These are phyloP conservation scores for Papilio demoleus DNA, from an alignment of 2,888 invertebrate species.

Conservation along the genomic window DNA sequence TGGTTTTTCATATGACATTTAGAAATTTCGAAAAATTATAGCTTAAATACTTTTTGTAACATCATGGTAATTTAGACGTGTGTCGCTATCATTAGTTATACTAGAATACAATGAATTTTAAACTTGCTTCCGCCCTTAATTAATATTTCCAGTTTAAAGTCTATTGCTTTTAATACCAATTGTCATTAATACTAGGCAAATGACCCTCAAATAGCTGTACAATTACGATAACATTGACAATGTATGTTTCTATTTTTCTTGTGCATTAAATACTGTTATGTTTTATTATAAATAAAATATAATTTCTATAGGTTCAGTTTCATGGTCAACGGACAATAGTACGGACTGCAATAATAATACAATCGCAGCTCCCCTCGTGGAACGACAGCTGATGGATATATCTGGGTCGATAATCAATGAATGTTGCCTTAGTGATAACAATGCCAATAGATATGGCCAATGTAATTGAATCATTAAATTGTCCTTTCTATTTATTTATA, in stretches of 20 bases:
- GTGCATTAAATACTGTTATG: neutral
- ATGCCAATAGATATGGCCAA: constrained; percentile 47
- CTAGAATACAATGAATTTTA: constrained; percentile 3
- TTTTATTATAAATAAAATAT: constrained; percentile 5
- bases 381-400: constrained; percentile 62
- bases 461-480: constrained; percentile 44
- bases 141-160: constrained; percentile 24
- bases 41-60: too few relatives aligned
- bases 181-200: constrained; percentile 29
- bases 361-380: constrained; percentile 57
- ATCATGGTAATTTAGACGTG: constrained; percentile 3
- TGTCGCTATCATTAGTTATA: neutral
- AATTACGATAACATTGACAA: constrained; percentile 4
- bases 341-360: constrained; percentile 57
- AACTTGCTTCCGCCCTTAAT: neutral
- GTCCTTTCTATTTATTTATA: constrained; percentile 13
- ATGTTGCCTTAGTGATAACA: constrained; percentile 58
- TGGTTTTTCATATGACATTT: neutral
- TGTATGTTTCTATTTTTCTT: neutral
- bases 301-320: neutral
- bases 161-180: constrained; percentile 31
- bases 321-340: constrained; percentile 16
- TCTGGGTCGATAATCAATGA: constrained; percentile 66
- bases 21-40: too few relatives aligned
- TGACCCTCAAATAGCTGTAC: constrained; percentile 2